Conservation (phyloP, 2,113 vertebrate species). For the Mormoops blainvillei region DNA sequence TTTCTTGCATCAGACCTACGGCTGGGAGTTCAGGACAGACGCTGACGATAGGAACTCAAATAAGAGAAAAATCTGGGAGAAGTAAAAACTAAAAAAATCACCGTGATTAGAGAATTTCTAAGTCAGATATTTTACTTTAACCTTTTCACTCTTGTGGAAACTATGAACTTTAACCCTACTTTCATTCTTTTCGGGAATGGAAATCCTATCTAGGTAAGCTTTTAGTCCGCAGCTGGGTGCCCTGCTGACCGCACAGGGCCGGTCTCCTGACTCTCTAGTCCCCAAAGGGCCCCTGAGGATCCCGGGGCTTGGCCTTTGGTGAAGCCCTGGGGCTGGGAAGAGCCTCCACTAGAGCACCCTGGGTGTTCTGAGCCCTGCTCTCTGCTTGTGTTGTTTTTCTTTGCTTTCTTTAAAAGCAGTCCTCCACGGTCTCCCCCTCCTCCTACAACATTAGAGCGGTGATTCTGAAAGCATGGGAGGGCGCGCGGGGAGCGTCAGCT, state of each 20-base stretch:
- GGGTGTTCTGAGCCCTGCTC: neutral
- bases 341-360: accelerated
- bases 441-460: neutral
- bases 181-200: neutral
- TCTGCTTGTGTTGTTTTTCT: neutral
- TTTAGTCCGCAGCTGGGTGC: accelerated
- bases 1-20: neutral
- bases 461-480: accelerated
- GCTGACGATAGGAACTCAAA: neutral
- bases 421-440: neutral
- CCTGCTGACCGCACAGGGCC: accelerated
- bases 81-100: neutral
- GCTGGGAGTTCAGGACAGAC: neutral
- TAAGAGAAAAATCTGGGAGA: neutral
- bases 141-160: neutral
- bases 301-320: neutral
- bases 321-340: neutral
- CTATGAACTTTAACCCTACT: neutral
- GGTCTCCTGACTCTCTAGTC: neutral
- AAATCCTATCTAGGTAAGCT: too few relatives aligned
- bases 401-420: neutral
- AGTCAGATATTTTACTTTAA: neutral
- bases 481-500: neutral
- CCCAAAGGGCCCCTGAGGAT: neutral
- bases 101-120: neutral